Conservation (phyloP, 2,888 invertebrate genomes). For the Acanthoscelides obtectus region DNA sequence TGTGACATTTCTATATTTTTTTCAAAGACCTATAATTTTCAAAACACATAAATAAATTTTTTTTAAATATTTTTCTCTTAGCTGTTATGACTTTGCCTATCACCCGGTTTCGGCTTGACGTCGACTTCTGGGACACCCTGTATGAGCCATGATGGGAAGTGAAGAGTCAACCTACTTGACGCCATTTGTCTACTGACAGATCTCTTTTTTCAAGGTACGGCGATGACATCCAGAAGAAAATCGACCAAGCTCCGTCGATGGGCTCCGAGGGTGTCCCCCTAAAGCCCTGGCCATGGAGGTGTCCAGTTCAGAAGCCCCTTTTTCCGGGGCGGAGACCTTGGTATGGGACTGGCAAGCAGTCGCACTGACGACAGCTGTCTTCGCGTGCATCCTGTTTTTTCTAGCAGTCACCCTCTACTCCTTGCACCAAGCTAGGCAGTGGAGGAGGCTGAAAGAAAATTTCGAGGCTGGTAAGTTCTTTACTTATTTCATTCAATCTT, state of each 20-base stretch:
- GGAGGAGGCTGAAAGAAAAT: conserved; percentile 72
- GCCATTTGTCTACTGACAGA: too few relatives aligned
- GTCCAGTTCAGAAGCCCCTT: conserved; percentile 44
- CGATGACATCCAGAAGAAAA: conserved; percentile 21
- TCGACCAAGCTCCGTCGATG: conserved; percentile 2
- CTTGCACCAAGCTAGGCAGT: conserved; percentile 72
- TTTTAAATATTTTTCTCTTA: too few relatives aligned
- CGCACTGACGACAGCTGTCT: conserved; percentile 66
- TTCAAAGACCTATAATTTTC: too few relatives aligned
- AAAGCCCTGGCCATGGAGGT: conserved; percentile 33
- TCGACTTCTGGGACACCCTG: too few relatives aligned
- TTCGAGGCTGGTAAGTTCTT: conserved; percentile 66
- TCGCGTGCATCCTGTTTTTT: conserved; percentile 76
- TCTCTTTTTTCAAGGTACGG: conserved; percentile 15
- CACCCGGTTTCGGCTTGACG: too few relatives aligned
- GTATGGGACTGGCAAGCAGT: conserved; percentile 73
- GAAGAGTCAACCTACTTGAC: too few relatives aligned
- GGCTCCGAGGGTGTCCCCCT: not conserved
- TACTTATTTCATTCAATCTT: not conserved
- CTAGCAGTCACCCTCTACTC: conserved; percentile 71
- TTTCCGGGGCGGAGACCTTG: conserved; percentile 47
- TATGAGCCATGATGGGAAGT: too few relatives aligned
- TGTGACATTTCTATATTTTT: too few relatives aligned
- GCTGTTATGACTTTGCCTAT: too few relatives aligned
- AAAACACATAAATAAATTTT: too few relatives aligned